phyloP scores from a whole-genome alignment of 1,140 invertebrate species.

The Capitella teleta region DNA sequence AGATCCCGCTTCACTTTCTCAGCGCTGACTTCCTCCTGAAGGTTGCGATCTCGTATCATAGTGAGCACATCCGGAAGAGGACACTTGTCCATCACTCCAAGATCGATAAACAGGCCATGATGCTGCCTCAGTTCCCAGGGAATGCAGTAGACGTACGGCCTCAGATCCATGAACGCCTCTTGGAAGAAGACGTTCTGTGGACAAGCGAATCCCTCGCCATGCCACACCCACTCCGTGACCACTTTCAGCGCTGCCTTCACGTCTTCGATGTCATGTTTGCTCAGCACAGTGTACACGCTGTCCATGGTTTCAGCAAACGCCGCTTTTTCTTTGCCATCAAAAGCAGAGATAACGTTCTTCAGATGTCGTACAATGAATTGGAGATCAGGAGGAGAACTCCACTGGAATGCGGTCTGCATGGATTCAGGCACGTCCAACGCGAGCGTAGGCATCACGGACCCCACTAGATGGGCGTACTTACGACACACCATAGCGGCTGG shows the following conservation, averaged over 20 bases:
- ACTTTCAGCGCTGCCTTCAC: not conserved
- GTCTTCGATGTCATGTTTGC: not conserved
- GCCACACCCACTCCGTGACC: constrained; percentile 9
- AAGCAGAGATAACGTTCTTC: constrained; percentile 2
- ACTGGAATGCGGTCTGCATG: constrained; percentile 5
- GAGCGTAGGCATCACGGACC: constrained; percentile 9
- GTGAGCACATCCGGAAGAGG: constrained; percentile 6
- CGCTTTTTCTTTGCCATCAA: constrained; percentile 2
- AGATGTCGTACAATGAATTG: constrained; percentile 7
- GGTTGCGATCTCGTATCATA: constrained; percentile 6
- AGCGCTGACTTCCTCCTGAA: not conserved
- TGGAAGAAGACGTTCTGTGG: constrained; percentile 7
- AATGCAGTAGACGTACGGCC: constrained; percentile 9
- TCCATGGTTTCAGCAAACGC: constrained; percentile 3
- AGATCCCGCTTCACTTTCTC: constrained; percentile 8
- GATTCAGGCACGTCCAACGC: constrained; percentile 1
- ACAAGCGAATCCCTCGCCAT: constrained; percentile 9
- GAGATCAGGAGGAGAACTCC: not conserved
- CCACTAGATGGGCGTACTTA: not conserved
- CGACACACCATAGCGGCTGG: constrained; percentile 4
- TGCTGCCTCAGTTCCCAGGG: constrained; percentile 5
- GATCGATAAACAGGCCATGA: constrained; percentile 7
- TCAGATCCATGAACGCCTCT: constrained; percentile 12
- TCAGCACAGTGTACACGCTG: constrained; percentile 6
- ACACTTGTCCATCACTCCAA: not conserved